Percentiles rank a stretch among this genome's conserved stretches.
phyloP scores from a whole-genome alignment of 37 sponge, comb jelly and placozoan species.

The Petrosia ficiformis region DNA sequence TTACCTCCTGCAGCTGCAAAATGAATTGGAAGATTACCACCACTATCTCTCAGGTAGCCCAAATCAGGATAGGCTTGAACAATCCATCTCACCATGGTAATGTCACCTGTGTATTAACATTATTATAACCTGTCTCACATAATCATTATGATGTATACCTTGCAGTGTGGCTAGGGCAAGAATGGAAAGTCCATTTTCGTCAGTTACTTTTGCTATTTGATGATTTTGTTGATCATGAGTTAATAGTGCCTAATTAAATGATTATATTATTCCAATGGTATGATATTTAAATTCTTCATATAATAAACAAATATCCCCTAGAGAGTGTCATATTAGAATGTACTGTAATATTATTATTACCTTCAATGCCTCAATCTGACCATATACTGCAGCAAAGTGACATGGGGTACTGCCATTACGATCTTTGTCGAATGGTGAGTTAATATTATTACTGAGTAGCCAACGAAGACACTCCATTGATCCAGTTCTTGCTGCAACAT shows the following conservation, averaged over 20 bases:
- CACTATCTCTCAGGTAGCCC: constrained; percentile 42
- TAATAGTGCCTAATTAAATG: constrained; percentile 22
- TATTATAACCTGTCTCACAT: not conserved
- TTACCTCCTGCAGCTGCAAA: constrained; percentile 87
- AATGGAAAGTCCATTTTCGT: constrained; percentile 56
- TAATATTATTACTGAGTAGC: constrained; percentile 30
- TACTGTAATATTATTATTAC: not conserved
- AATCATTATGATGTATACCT: constrained; percentile 26
- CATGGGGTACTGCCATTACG: constrained; percentile 74
- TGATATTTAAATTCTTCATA: too few relatives aligned
- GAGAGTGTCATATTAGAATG: not conserved
- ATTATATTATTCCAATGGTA: too few relatives aligned
- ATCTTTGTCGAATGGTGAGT: constrained; percentile 19
- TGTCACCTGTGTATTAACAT: constrained; percentile 32
- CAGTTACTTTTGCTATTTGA: constrained; percentile 30
- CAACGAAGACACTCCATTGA: constrained; percentile 33
- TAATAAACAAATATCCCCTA: too few relatives aligned
- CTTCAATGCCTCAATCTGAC: constrained; percentile 54
- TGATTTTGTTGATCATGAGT: constrained; percentile 18
- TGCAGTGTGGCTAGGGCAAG: constrained; percentile 62
- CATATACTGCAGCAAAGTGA: constrained; percentile 76
- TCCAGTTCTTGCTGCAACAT: constrained; percentile 61
- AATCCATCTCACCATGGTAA: constrained; percentile 57
- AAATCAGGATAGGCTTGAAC: constrained; percentile 44
- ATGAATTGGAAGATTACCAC: constrained; percentile 69